These are phyloP conservation scores for Hirtodrosophila alboralis DNA, from an alignment of 2,888 invertebrate species.

Conservation along the genomic window DNA sequence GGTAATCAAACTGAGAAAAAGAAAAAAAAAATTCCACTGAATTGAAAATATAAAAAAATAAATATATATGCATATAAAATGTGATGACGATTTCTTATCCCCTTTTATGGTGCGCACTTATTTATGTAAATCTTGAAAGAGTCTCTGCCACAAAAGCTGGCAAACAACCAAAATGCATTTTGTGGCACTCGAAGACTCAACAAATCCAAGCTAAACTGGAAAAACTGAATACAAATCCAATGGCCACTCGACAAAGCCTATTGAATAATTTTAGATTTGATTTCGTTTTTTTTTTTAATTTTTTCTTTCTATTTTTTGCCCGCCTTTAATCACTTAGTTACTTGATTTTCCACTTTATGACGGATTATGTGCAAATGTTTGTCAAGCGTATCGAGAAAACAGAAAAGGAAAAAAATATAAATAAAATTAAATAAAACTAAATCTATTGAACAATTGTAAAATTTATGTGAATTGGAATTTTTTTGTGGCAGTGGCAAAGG, in stretches of 20 bases:
- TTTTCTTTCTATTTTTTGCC: conserved; percentile 29
- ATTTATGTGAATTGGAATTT: conserved; percentile 47
- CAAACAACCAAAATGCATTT: conserved; percentile 70
- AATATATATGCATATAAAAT: conserved; percentile 21
- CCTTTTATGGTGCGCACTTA: conserved; percentile 64
- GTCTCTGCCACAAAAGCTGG: conserved; percentile 39
- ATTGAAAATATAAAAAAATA: conserved; percentile 14
- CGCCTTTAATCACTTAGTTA: conserved; percentile 72
- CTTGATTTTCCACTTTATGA: conserved; percentile 79
- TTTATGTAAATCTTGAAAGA: conserved; percentile 70
- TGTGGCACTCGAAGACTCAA: conserved; percentile 30
- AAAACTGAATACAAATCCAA: too few species aligned
- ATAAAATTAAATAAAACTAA: conserved; percentile 17
- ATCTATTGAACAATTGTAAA: conserved; percentile 57
- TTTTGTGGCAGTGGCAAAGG: conserved; percentile 1
- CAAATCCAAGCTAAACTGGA: conserved; percentile 27
- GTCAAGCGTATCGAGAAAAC: conserved; percentile 27
- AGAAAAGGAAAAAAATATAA: background rate
- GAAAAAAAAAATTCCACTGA: conserved; percentile 35
- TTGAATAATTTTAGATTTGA: conserved; percentile 72
- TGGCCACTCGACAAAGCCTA: conserved; percentile 66
- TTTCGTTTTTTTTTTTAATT: conserved; percentile 41
- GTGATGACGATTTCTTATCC: conserved; percentile 60
- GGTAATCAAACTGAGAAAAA: conserved; percentile 27
- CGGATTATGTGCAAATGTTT: conserved; percentile 75